Evolutionary conservation across 2,113 vertebrate genomes (phyloP).

Genomic region (Nothobranchius kuhntae): DNA sequence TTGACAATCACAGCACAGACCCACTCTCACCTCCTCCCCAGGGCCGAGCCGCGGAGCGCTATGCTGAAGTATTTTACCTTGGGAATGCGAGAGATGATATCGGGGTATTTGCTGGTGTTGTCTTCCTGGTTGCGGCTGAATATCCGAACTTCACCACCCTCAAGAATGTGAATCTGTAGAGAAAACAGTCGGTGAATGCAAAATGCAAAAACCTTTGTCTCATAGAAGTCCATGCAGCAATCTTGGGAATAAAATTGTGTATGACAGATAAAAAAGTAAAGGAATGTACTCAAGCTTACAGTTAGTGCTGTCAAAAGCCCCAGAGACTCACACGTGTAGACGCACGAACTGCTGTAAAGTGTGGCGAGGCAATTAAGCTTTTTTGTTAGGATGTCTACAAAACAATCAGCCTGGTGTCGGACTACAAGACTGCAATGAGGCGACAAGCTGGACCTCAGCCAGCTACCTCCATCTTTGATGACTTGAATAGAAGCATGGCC

Average conservation of each 20-base stretch:
- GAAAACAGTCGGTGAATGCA: too few species aligned
- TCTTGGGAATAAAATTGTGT: not conserved
- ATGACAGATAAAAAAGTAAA: constrained; percentile 7
- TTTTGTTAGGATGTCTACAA: constrained; percentile 1
- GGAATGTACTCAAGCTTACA: not conserved
- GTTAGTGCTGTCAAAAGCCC: not conserved
- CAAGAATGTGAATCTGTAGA: constrained; percentile 86
- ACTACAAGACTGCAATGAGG: not conserved
- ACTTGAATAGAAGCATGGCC: constrained; percentile 3
- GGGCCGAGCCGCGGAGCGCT: constrained; percentile 21
- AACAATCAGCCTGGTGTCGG: not conserved
- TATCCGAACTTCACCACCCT: constrained; percentile 84
- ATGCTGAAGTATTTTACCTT: constrained; percentile 75
- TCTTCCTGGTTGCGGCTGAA: constrained; percentile 94
- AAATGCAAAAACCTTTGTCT: not conserved
- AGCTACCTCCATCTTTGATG: constrained; percentile 1
- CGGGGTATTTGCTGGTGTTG: constrained; percentile 90
- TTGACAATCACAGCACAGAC: constrained; percentile 31
- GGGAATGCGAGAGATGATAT: constrained; percentile 86
- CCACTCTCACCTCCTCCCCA: constrained; percentile 1
- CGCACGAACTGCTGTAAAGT: constrained; percentile 5
- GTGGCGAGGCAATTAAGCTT: not conserved
- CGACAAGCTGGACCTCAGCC: constrained; percentile 2
- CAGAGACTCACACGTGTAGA: not conserved
- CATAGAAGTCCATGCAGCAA: not conserved